Base-by-base conservation (phyloP, 37 sponge, comb jelly and placozoan species). In the Hormiphora californensis region DNA sequence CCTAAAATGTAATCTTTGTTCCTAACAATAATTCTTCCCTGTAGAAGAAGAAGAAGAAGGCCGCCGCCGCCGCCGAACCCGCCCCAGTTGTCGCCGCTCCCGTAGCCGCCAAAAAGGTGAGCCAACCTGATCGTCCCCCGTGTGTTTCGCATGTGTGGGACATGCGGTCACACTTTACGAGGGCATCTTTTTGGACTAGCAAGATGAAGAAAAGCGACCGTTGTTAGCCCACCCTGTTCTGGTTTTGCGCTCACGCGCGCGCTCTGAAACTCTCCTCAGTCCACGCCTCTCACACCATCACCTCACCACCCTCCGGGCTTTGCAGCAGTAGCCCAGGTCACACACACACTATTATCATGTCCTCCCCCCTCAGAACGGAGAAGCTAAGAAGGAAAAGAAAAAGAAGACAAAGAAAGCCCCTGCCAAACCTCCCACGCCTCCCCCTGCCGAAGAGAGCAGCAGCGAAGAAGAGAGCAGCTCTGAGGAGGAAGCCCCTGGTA, bases 181-280 rank as follows among this genome's bases (percentile, higher is more conserved):
- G 22, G n/a, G 23, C 46, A 39, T 73, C 81, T 73, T 73, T 73
- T 73, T 73, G 30, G 21, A 73, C 81, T 73, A 73, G 81, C 81
- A 40, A 41, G 4, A 0, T 19, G 44, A 43, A 2, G 41, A 39
- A 46, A 73, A 1, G 23, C 4, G 17, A 32, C 8, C 12, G 61
- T 43, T 73, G 81, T 73, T 40, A 73, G 38, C 81, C 40, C 25
- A 43, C 43, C 40, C 81, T 73, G 81, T 8, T 73, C 11, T 40
- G 9, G 40, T 73, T 73, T 33, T 27, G 23, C 36, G 36, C 44
- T n/a, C 81, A 28, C 41, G 38, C 81, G 81, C 81, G 81, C 35
- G 53, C 53, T 49, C 53, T 17, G 15, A 49, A 49, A 49, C 15
- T 9, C 53, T 17, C 53, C 53, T 49, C n/a, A n/a, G n/a, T n/a